Evolutionary conservation across 2,797 vertebrate species (phyloP).

Genomic region (Myripristis jacobus): DNA sequence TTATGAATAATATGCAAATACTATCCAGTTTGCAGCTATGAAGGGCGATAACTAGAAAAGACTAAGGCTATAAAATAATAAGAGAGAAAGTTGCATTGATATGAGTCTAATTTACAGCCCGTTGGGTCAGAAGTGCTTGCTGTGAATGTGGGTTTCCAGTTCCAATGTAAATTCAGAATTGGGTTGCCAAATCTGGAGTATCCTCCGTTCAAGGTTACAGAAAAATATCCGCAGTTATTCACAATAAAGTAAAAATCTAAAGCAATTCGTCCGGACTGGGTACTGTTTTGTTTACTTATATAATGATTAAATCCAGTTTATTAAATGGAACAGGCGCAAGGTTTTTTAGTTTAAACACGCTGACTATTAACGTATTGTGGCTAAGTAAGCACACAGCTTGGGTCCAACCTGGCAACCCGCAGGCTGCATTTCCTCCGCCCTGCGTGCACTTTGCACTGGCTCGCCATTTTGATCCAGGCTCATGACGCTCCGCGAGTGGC

Average conservation of each 20-base stretch:
- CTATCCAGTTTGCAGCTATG: background rate
- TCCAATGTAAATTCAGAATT: background rate
- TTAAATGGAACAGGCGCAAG: no score
- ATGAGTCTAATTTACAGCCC: no score
- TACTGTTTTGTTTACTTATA: background rate
- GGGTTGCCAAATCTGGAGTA: slow-evolving; percentile 41
- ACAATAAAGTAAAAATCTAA: accelerated
- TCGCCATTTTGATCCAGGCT: slow-evolving; percentile 77
- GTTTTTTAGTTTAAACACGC: background rate
- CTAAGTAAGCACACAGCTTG: background rate
- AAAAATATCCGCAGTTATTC: accelerated
- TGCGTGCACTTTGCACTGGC: background rate
- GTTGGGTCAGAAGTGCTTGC: background rate
- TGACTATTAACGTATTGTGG: background rate
- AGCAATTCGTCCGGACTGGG: accelerated
- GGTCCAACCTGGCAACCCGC: slow-evolving; percentile 43
- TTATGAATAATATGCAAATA: no score
- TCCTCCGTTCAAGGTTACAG: background rate
- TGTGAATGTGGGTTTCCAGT: background rate
- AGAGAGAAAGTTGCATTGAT: background rate
- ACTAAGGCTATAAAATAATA: background rate
- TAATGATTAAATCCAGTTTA: no score
- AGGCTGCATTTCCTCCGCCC: slow-evolving; percentile 20
- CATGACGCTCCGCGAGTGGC: background rate
- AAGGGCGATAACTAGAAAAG: background rate